Percentiles rank a stretch among this genome's conserved stretches.
Evolutionary conservation across 2,888 invertebrate species (phyloP).

Genomic region (Chorisops tibialis): DNA sequence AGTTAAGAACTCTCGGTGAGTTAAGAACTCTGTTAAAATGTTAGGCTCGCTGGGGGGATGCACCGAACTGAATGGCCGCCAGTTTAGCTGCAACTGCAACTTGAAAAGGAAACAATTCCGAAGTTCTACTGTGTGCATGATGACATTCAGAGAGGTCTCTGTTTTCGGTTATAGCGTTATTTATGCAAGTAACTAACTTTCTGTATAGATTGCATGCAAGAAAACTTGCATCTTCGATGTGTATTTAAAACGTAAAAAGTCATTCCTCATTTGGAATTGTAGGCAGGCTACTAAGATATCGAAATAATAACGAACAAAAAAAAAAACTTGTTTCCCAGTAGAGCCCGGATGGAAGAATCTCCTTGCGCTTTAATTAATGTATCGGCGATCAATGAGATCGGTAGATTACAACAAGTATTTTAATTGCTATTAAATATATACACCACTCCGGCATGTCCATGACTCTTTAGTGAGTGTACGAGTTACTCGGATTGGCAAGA

Average conservation of each 20-base stretch:
- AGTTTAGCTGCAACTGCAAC: neutral
- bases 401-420: slow-evolving; percentile 28
- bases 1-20: slow-evolving; percentile 2
- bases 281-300: neutral
- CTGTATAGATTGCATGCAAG: slow-evolving; percentile 23
- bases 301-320: neutral
- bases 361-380: slow-evolving; percentile 34
- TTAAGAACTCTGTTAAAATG: slow-evolving; percentile 9
- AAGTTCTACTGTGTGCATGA: neutral
- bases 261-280: slow-evolving; percentile 12
- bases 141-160: slow-evolving; percentile 7
- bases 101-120: slow-evolving; percentile 9
- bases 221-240: slow-evolving; percentile 7
- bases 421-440: slow-evolving; percentile 30
- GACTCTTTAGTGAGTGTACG: slow-evolving; percentile 20
- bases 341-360: slow-evolving; percentile 20
- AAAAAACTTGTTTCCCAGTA: no score
- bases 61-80: no score
- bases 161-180: neutral
- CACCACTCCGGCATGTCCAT: slow-evolving; percentile 21
- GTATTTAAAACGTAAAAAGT: neutral
- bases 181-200: no score
- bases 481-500: slow-evolving; percentile 3
- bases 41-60: neutral
- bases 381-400: slow-evolving; percentile 33